Percentiles rank a stretch among this genome's conserved stretches.
These are phyloP conservation scores for Malurus melanocephalus DNA, from an alignment of 2,113 vertebrate species.

Conservation along the genomic window DNA sequence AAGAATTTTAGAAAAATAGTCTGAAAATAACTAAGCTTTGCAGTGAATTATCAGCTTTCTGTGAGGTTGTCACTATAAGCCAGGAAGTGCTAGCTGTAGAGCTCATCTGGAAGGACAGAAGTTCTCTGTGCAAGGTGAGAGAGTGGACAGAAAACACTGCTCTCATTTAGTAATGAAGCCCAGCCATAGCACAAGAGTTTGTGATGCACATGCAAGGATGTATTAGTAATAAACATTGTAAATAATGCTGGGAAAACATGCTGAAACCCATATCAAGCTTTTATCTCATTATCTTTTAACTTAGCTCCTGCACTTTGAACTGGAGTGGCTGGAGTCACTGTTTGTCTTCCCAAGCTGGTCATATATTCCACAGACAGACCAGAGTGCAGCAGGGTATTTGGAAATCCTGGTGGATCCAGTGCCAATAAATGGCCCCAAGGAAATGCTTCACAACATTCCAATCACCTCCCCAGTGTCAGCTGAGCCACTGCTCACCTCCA, in stretches of 20 bases:
- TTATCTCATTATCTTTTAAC: neutral
- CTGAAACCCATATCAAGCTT: neutral
- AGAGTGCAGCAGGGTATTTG: conserved; percentile 41
- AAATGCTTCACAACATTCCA: neutral
- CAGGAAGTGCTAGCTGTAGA: neutral
- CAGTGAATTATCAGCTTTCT: neutral
- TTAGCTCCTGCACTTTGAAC: conserved; percentile 73
- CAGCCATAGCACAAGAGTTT: neutral
- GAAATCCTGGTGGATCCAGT: conserved; percentile 77
- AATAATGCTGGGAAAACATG: neutral
- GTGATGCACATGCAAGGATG: neutral
- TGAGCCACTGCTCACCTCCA: conserved; percentile 20
- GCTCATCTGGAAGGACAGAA: neutral
- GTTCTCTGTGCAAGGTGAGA: neutral
- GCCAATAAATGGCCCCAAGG: conserved; percentile 43
- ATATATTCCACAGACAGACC: conserved; percentile 72
- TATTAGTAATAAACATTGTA: neutral
- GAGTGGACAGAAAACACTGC: neutral
- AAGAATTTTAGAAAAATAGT: neutral
- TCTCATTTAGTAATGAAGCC: neutral
- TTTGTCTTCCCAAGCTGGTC: conserved; percentile 83
- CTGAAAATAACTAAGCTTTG: neutral
- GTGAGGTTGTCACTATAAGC: neutral
- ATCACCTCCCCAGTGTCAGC: neutral
- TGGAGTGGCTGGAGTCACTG: conserved; percentile 67